These are phyloP conservation scores for Drosophila nigromelanica DNA, from an alignment of 1,140 invertebrate genomes.

Conservation along the genomic window DNA sequence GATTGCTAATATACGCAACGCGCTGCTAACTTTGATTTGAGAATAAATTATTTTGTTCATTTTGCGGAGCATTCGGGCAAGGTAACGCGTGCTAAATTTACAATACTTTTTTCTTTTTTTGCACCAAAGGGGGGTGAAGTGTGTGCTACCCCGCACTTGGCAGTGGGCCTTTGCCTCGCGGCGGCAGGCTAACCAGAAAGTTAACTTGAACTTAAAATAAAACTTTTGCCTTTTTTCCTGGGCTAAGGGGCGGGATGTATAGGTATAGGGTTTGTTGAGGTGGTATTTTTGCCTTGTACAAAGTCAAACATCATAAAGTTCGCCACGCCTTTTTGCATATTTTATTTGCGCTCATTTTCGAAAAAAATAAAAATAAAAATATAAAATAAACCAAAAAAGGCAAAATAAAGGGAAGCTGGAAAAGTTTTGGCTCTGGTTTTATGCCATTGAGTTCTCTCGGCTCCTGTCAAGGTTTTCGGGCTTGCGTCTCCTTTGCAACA, in stretches of 20 bases:
- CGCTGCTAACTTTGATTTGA: constrained; percentile 79
- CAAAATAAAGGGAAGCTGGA: constrained; percentile 19
- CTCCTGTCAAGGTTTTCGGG: constrained; percentile 49
- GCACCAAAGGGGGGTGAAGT: not conserved
- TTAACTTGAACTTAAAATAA: constrained; percentile 82
- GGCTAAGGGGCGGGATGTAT: not conserved
- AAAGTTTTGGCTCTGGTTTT: constrained; percentile 51
- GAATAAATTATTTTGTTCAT: constrained; percentile 78
- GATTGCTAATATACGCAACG: constrained; percentile 78
- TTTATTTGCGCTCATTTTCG: constrained; percentile 78
- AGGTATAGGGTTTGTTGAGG: not conserved
- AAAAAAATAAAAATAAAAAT: constrained; percentile 15
- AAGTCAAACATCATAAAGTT: constrained; percentile 82
- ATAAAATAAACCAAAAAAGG: constrained; percentile 21
- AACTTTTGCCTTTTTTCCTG: constrained; percentile 65
- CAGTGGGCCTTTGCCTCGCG: constrained; percentile 30
- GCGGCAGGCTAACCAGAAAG: constrained; percentile 72
- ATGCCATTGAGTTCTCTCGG: constrained; percentile 44
- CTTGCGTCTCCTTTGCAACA: constrained; percentile 62
- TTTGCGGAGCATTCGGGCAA: constrained; percentile 48
- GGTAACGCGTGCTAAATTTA: constrained; percentile 42
- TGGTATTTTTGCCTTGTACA: constrained; percentile 64
- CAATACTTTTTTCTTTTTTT: constrained; percentile 36
- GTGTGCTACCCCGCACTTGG: not conserved
- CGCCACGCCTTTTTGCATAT: constrained; percentile 81